Conservation (phyloP, 2,888 invertebrate species). For the Diarsia rubi region DNA sequence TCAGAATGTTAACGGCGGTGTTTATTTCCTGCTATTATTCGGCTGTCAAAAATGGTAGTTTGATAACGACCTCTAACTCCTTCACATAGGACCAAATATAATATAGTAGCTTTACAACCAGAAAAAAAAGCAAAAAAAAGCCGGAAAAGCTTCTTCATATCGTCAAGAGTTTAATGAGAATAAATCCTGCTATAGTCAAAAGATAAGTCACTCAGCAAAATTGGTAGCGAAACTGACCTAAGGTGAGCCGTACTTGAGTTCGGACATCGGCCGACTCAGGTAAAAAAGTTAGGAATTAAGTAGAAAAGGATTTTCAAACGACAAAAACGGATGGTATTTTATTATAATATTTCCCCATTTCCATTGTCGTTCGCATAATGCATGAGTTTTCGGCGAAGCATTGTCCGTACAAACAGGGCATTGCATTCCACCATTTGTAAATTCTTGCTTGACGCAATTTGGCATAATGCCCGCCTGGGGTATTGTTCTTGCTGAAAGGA, state of each 20-base stretch:
- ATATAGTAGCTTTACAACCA: neutral
- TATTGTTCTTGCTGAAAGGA: constrained; percentile 73
- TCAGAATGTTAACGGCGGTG: neutral
- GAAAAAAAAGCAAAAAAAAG: neutral
- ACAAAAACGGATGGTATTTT: constrained; percentile 51
- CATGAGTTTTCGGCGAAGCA: constrained; percentile 70
- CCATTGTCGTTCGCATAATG: constrained; percentile 70
- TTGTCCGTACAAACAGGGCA: constrained; percentile 70
- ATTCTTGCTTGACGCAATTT: constrained; percentile 80
- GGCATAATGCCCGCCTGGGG: constrained; percentile 77
- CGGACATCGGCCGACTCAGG: constrained; percentile 7
- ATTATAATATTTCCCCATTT: constrained; percentile 68
- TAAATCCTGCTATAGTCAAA: neutral
- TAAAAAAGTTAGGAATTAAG: constrained; percentile 17
- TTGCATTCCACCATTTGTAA: constrained; percentile 77
- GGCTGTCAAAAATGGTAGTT: neutral
- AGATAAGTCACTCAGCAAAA: constrained; percentile 12
- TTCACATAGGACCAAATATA: neutral
- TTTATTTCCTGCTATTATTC: neutral
- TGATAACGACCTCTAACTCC: neutral
- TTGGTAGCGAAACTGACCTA: constrained; percentile 2
- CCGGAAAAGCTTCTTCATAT: neutral
- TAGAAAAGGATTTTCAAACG: constrained; percentile 19
- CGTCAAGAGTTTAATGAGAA: neutral
- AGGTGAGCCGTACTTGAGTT: constrained; percentile 18